Base-by-base conservation (phyloP, 2,113 vertebrate species). In the Gila orcuttii region DNA sequence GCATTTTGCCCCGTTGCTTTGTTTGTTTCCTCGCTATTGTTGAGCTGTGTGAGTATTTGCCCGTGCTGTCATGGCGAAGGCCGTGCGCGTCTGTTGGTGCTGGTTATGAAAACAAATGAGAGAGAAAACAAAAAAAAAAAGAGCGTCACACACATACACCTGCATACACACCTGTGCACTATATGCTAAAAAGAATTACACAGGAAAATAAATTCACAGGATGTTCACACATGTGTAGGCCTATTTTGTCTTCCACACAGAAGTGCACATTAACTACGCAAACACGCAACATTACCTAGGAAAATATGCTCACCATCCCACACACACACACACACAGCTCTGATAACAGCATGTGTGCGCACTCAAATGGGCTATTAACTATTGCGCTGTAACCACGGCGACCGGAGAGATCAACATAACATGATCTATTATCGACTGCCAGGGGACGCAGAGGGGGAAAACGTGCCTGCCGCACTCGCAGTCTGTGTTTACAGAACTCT, bases 301-400 rank as follows among this genome's bases (percentile, higher is more conserved):
- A 74, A 25, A 74, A 74, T 74, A 15, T 25, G 71, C 39, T 74
- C 23, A 25, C 39, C 12, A 2, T 74, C 23, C 69, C 69, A 23
- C 75, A 55, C 4, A 52, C 45, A 50, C 45, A 50, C 79, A 82
- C 42, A 36, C 55, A 68, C 60, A 69, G 42, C 15, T 77, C 74
- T 77, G 47, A 77, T 33, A 77, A 76, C 45, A 76, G 74, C n/a
- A 7, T 19, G 45, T 33, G 68, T 47, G 71, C 8, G 71, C 71
- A 74, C 71, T 47, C 71, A 74, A 74, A 80, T 28, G 57, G 36
- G 36, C 78, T 45, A 64, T 82, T 50, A 82, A 82, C 79, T 82
- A 62, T 52, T 68, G 42, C 50, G 79, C 25, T 28, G 79, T 68
- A 47, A 50, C 79, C 62, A 68, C 42, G 62, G 79, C 42, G 60